phyloP scores from a whole-genome alignment of 2,888 invertebrate species.

The Drosophila nigricruria region DNA sequence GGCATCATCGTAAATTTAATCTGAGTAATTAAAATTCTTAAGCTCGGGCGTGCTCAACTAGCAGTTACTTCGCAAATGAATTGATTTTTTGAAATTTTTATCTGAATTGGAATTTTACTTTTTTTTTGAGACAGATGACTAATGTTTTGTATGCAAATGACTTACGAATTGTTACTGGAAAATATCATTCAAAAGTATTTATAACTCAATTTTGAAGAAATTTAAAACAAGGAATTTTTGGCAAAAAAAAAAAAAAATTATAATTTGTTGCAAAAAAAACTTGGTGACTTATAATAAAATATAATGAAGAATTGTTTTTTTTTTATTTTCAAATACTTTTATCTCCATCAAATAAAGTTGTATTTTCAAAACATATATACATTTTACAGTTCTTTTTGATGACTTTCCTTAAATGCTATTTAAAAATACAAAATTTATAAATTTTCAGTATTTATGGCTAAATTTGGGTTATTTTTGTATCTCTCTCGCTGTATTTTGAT shows the following conservation, averaged over 20 bases:
- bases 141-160: not conserved
- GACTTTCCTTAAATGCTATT: not conserved
- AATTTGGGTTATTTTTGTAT: too few relatives aligned
- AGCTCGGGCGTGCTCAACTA: not conserved
- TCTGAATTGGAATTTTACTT: not conserved
- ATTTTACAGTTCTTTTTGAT: too few relatives aligned
- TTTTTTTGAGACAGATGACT: not conserved
- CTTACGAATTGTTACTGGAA: too few relatives aligned
- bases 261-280: too few relatives aligned
- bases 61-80: not conserved
- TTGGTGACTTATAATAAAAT: too few relatives aligned
- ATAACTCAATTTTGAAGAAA: too few relatives aligned
- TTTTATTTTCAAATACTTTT: not conserved
- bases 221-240: too few relatives aligned
- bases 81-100: not conserved
- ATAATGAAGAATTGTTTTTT: too few relatives aligned
- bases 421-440: not conserved
- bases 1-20: conserved; percentile 3
- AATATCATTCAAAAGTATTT: too few relatives aligned
- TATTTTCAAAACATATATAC: not conserved
- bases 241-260: too few relatives aligned
- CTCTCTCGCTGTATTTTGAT: not conserved
- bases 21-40: not conserved
- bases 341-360: not conserved
- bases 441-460: not conserved